phyloP scores from a whole-genome alignment of 2,797 vertebrate genomes.

The Knipowitschia caucasica region DNA sequence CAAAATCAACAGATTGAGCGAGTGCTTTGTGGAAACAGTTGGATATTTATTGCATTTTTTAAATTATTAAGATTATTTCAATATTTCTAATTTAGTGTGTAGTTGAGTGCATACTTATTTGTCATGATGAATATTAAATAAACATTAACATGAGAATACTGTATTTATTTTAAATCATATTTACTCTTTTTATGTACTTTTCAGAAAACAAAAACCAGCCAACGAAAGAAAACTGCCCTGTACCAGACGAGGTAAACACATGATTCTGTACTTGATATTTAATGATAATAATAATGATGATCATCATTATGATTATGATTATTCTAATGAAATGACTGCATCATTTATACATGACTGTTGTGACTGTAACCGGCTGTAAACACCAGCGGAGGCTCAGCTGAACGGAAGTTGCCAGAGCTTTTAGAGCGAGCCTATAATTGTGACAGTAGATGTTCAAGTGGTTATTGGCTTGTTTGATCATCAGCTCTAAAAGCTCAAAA shows the following conservation, averaged over 20 bases:
- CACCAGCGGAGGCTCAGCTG: neutral
- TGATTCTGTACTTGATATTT: neutral
- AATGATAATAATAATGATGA: too few relatives aligned
- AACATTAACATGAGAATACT: neutral
- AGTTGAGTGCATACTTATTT: neutral
- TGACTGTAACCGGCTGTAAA: neutral
- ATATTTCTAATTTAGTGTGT: neutral
- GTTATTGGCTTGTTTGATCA: conserved; percentile 52
- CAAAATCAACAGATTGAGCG: too few relatives aligned
- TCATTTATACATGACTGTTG: neutral
- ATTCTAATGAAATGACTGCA: neutral
- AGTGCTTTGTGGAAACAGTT: too few relatives aligned
- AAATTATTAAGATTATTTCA: neutral
- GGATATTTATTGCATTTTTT: too few relatives aligned
- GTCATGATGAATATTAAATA: neutral
- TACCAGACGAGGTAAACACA: conserved; percentile 38
- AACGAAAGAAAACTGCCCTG: neutral
- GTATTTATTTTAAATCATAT: neutral
- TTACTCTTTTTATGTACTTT: conserved; percentile 19
- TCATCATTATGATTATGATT: too few relatives aligned
- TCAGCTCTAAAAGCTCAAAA: conserved; percentile 71
- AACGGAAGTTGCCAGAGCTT: conserved; percentile 58
- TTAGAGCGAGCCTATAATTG: conserved; percentile 62
- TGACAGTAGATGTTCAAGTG: conserved; percentile 67
- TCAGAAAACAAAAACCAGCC: conserved; percentile 24